These are phyloP conservation scores for Epinephelus awoara DNA, from an alignment of 2,797 vertebrate genomes.

Conservation along the genomic window DNA sequence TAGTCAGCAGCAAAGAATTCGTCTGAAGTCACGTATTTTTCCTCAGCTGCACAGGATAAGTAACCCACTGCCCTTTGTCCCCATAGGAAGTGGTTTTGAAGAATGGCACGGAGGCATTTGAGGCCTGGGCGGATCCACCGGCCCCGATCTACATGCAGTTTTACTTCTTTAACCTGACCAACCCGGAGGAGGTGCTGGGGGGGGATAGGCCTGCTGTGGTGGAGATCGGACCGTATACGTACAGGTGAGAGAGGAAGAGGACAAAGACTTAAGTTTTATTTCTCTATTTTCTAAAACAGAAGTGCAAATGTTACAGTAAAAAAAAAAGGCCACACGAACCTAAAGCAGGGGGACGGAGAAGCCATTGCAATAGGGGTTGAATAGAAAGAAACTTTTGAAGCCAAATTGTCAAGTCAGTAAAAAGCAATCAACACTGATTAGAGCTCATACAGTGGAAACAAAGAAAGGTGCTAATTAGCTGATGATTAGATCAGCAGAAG, in stretches of 20 bases:
- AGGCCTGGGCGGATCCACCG: slow-evolving; percentile 91
- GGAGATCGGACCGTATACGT: slow-evolving; percentile 95
- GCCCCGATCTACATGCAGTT: slow-evolving; percentile 95
- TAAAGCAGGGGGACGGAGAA: neutral
- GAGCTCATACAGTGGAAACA: neutral
- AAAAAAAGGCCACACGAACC: neutral
- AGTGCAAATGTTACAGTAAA: neutral
- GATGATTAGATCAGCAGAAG: slow-evolving; percentile 10
- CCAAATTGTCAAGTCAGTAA: neutral
- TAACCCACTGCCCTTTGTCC: slow-evolving; percentile 55
- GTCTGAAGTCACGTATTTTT: slow-evolving; percentile 12
- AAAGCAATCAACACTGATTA: neutral
- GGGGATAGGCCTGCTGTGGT: slow-evolving; percentile 89
- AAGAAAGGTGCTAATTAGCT: neutral
- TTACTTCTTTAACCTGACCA: slow-evolving; percentile 97
- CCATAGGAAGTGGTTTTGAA: slow-evolving; percentile 89
- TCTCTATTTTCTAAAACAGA: neutral
- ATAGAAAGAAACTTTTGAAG: neutral
- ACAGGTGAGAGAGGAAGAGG: slow-evolving; percentile 86
- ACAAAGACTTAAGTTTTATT: neutral
- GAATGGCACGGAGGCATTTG: slow-evolving; percentile 91
- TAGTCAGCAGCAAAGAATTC: slow-evolving; percentile 28
- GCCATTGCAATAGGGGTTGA: neutral
- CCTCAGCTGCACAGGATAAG: neutral
- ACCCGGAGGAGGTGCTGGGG: slow-evolving; percentile 90